A percentile compares a stretch with the other conserved stretches of the same genome.
Conservation (phyloP, 2,888 invertebrate genomes). For the Andrena bicolor region DNA sequence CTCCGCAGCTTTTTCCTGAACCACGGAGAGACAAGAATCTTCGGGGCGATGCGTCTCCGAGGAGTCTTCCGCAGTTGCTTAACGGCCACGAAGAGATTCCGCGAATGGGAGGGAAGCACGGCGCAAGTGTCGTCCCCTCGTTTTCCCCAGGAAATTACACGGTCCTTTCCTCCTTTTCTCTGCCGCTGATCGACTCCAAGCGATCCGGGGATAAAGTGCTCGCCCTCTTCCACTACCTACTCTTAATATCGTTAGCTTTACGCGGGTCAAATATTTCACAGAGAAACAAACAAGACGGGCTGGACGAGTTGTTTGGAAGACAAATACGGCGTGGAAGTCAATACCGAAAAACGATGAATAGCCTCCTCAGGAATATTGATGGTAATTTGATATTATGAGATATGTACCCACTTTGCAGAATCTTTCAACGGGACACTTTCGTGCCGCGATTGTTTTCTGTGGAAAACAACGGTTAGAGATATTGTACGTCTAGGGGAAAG, state of each 20-base stretch:
- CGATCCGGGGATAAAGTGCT: constrained; percentile 6
- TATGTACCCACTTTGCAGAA: neutral
- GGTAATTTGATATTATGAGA: neutral
- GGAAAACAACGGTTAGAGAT: neutral
- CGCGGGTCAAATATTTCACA: constrained; percentile 42
- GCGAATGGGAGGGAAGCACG: constrained; percentile 37
- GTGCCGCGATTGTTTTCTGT: constrained; percentile 7
- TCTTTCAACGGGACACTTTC: constrained; percentile 19
- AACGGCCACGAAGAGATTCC: constrained; percentile 12
- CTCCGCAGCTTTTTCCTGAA: neutral
- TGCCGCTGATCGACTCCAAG: neutral
- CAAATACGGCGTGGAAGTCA: constrained; percentile 35
- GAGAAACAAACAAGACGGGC: constrained; percentile 3
- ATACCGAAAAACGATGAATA: constrained; percentile 35
- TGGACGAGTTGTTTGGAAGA: constrained; percentile 41
- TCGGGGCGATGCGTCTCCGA: constrained; percentile 46
- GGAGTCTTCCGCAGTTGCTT: constrained; percentile 36
- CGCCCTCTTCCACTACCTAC: neutral
- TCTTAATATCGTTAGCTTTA: constrained; percentile 18
- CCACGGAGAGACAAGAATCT: constrained; percentile 50
- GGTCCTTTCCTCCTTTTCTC: constrained; percentile 1
- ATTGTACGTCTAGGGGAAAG: no score
- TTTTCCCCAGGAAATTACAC: constrained; percentile 38
- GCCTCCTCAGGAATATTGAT: constrained; percentile 34
- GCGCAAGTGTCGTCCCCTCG: constrained; percentile 22